Conservation (phyloP, 2,888 invertebrate species). For the Philaethria dido region DNA sequence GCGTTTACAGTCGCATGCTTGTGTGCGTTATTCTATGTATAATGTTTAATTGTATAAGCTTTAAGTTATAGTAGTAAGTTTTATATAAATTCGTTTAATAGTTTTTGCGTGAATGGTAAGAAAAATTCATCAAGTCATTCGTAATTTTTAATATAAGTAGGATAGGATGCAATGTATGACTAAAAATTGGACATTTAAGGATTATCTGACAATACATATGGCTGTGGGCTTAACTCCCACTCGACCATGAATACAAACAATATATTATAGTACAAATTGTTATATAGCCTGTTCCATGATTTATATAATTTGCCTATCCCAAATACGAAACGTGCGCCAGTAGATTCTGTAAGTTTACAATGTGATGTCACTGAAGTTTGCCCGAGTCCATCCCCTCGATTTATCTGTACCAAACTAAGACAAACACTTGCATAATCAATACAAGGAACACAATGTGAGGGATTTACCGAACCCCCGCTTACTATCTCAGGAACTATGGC, state of each 20-base stretch:
- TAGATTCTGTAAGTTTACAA: neutral
- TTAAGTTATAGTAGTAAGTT: too few relatives aligned
- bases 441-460: neutral
- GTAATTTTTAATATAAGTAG: too few relatives aligned
- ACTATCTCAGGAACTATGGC: neutral
- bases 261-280: too few relatives aligned
- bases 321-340: neutral
- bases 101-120: too few relatives aligned
- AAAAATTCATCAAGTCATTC: too few relatives aligned
- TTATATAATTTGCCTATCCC: neutral
- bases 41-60: too few relatives aligned
- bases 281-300: neutral
- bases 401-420: neutral
- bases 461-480: neutral
- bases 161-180: too few relatives aligned
- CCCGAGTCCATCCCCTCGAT: neutral
- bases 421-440: conserved; percentile 1
- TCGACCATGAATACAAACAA: neutral
- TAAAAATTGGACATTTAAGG: too few relatives aligned
- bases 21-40: too few relatives aligned
- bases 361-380: neutral
- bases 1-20: too few relatives aligned
- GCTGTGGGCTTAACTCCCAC: neutral
- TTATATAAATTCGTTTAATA: too few relatives aligned
- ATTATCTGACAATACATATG: too few relatives aligned